Base-by-base conservation (phyloP, 1,140 invertebrate genomes). In the Calephelis virginiensis region DNA sequence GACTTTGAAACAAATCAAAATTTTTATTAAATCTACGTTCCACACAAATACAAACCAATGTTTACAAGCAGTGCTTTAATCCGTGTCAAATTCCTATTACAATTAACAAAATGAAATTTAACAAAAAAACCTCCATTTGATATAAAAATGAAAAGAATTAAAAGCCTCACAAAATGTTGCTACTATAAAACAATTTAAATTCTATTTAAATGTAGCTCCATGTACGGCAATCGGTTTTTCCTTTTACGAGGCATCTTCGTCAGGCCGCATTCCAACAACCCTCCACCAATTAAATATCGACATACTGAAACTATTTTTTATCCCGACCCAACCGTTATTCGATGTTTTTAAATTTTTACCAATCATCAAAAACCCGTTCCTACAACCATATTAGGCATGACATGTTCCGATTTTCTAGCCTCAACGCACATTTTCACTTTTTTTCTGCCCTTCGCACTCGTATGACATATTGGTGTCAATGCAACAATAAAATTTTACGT, bases 371-470 rank as follows among this genome's bases (percentile, higher is more conserved):
- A 83, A 87, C 85, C 74, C 49, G 82, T 83, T 78, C 74, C 65
- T 65, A 63, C 67, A 45, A 13, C 83, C 83, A 66, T 84, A 80
- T 75, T 80, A 47, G 85, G 78, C 38, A 8, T 28, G 63, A 63
- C 76, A 68, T 80, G 78, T 85, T 83, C 82, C 85, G 78, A 90
- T 89, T 89, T 87, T 87, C 85, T 86, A 87, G 82, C 76, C 79
- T 74, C 75, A 73, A 70, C 69, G 71, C 53, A 67, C 62, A 81
- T 83, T 78, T 77, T 77, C 76, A 76, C 74, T 81, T 90, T 88
- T 88, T 89, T 78, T 65, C 66, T 49, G 68, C 71, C 77, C 76
- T 81, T 53, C 59, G 75, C 71, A 70, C 66, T 67, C 66, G 66
- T 67, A 68, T 81, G 75, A 85, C 77, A 74, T 82, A 83, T 85